Evolutionary conservation across 2,888 invertebrate genomes (phyloP), one percentile per base, ranked within the genome.

Genomic region (Ganaspis brasiliensis): DNA sequence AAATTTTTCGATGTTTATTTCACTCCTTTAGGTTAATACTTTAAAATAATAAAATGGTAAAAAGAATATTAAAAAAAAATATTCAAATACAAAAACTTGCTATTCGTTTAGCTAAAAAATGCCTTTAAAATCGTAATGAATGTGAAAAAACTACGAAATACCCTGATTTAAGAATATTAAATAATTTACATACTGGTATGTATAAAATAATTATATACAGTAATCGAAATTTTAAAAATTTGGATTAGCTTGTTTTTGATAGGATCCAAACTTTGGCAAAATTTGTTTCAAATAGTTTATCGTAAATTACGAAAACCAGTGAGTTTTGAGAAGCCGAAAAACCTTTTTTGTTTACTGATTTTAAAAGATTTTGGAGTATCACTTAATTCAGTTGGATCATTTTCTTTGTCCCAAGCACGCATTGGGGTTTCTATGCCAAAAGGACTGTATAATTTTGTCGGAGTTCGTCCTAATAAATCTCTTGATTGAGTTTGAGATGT

Each of bases 361-460:
- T 67, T 67, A 4, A 24, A 67, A 12, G 67, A 21, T 67, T 67
- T 67, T 67, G 24, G 24, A 3, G 24, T 24, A 24, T n/a, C n/a
- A 14, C 16, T 14, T 21, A 40, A 24, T 24, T 67, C 45, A 21
- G 67, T 3, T 4, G 67, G 45, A 89, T 93, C 93, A 84, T 93
- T 93, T 0, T 94, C 94, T 52, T 89, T 90, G 91, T 92, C 93
- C 67, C 67, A 67, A 24, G 45, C 45, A 12, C 90, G 93, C 79
- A 93, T 93, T 0, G 96, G 96, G 1, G 95, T 95, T 85, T 96
- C 96, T 52, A 96, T 95, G 6, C 95, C 94, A 86, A 96, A 96
- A 0, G 96, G 96, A 84, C 96, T 96, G 89, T 96, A 96, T 75
- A 96, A 86, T 89, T 95, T 95, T 0, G 95, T 94, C 0, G 96